phyloP scores from a whole-genome alignment of 2,797 vertebrate genomes.

The Lerista edwardsae region DNA sequence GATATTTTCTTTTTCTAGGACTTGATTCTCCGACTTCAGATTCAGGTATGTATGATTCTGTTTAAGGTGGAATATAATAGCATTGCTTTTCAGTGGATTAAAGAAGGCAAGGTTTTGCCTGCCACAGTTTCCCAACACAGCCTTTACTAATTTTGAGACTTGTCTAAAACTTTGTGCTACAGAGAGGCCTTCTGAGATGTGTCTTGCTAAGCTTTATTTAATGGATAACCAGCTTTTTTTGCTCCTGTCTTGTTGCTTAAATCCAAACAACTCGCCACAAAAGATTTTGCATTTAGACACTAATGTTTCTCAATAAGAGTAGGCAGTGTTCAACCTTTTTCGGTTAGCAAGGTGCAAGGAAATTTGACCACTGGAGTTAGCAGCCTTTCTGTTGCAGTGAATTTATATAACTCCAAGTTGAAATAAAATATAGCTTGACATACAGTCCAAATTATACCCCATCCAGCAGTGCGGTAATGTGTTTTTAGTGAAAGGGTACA shows the following conservation, averaged over 20 bases:
- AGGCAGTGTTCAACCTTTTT: background rate
- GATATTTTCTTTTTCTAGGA: conserved; percentile 78
- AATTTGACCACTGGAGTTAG: background rate
- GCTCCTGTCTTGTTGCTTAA: background rate
- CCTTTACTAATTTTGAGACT: background rate
- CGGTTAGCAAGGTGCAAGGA: background rate
- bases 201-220: background rate
- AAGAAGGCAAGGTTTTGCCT: background rate
- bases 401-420: conserved; percentile 17
- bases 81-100: conserved; percentile 18
- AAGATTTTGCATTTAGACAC: background rate
- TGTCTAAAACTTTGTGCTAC: background rate
- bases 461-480: background rate
- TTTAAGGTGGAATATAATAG: conserved; percentile 30
- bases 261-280: background rate
- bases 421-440: conserved; percentile 41
- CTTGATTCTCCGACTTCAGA: conserved; percentile 91
- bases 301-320: background rate
- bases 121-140: background rate
- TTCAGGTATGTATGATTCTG: conserved; percentile 83
- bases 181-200: background rate
- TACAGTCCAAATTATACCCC: conserved; percentile 37
- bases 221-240: background rate
- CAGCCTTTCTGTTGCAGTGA: background rate
- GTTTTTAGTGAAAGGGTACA: conserved; percentile 2